Percentiles rank a stretch among this genome's conserved stretches.
Conservation (phyloP, 2,797 vertebrate species). For the Peromyscus aztecus region DNA sequence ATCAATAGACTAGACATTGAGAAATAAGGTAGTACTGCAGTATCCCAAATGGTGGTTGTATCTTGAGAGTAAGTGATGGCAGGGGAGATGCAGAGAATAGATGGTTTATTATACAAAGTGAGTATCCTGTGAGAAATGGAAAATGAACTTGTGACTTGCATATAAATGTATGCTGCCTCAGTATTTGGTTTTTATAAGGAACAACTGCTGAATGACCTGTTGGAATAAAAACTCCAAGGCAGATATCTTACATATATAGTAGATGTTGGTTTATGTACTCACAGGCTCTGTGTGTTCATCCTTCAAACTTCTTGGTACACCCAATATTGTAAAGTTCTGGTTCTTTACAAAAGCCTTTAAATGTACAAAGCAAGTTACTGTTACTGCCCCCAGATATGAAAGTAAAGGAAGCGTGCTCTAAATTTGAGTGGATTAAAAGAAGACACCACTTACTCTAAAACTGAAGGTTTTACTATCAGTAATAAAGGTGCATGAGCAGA, state of each 20-base stretch:
- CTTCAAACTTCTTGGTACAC: not conserved
- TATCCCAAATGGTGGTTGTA: not conserved
- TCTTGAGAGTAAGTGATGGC: not conserved
- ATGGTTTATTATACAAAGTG: not conserved
- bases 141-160: not conserved
- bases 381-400: not conserved
- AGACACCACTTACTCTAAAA: constrained; percentile 3
- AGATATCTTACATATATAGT: constrained; percentile 41
- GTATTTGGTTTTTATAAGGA: constrained; percentile 40
- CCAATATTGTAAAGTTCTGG: constrained; percentile 15
- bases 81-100: not conserved
- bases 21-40: not conserved
- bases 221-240: constrained; percentile 47
- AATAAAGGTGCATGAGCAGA: constrained; percentile 5
- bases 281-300: constrained; percentile 24
- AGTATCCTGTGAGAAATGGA: not conserved
- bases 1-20: not conserved
- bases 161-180: constrained; percentile 18
- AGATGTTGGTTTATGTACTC: constrained; percentile 59
- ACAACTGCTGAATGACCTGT: constrained; percentile 46
- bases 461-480: not conserved
- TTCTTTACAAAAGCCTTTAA: constrained; percentile 41
- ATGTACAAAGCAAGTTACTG: constrained; percentile 34
- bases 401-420: constrained; percentile 29
- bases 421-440: constrained; percentile 51